These are phyloP conservation scores for Arrhamphus sclerolepis DNA, from an alignment of 2,797 vertebrate species.

Conservation along the genomic window DNA sequence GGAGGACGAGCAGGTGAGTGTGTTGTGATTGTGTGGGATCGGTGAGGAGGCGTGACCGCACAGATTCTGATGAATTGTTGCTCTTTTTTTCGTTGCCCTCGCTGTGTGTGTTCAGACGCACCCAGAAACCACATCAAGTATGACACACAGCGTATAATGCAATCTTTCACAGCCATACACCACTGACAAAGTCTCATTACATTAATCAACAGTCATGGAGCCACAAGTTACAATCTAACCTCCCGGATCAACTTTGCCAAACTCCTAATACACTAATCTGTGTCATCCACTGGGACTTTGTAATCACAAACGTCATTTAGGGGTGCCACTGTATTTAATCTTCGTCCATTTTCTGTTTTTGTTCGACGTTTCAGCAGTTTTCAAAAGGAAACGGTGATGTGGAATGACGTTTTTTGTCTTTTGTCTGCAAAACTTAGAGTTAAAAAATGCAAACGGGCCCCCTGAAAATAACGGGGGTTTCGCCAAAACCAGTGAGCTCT, in stretches of 20 bases:
- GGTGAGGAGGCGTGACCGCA: conserved; percentile 8
- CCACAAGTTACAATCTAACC: background rate
- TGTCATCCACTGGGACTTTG: background rate
- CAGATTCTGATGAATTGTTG: conserved; percentile 12
- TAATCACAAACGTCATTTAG: background rate
- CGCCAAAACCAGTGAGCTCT: too few relatives aligned
- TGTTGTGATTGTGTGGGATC: conserved; percentile 38
- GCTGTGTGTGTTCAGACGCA: background rate
- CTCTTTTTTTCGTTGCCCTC: background rate
- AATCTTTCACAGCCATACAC: conserved; percentile 5
- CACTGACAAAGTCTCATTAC: conserved; percentile 6
- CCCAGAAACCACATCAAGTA: background rate
- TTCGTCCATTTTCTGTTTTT: too few relatives aligned
- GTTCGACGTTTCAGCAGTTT: too few relatives aligned
- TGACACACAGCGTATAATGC: conserved; percentile 4
- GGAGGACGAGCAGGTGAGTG: conserved; percentile 22
- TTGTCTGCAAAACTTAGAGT: too few relatives aligned
- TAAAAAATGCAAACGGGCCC: too few relatives aligned
- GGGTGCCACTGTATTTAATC: background rate
- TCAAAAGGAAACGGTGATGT: too few relatives aligned
- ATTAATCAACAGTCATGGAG: conserved; percentile 18
- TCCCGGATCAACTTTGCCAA: conserved; percentile 9
- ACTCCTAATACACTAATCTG: background rate
- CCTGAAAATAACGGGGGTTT: too few relatives aligned
- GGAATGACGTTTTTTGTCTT: too few relatives aligned